Conservation (phyloP, 2,797 vertebrate genomes). For the Spondyliosoma cantharus region DNA sequence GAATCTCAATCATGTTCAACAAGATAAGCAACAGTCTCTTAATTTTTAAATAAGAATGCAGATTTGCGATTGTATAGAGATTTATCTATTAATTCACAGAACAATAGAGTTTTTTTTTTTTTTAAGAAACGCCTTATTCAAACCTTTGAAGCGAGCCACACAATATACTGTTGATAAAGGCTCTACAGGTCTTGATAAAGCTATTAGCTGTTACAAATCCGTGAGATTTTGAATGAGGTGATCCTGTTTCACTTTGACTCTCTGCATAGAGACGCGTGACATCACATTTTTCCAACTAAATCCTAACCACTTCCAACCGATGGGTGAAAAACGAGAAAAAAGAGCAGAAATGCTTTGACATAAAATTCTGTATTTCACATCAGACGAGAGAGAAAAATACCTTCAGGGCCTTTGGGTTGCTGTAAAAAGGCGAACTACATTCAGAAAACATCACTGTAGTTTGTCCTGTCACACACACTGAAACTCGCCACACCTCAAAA, state of each 20-base stretch:
- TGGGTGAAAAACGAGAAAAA: not conserved
- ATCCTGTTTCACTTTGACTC: not conserved
- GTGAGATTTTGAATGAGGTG: not conserved
- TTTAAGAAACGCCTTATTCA: not conserved
- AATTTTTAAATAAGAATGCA: too few species aligned
- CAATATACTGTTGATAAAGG: not conserved
- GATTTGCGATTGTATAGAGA: too few species aligned
- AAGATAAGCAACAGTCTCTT: too few species aligned
- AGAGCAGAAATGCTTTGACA: not conserved
- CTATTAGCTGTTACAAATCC: not conserved
- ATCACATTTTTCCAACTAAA: not conserved
- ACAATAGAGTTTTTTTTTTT: too few species aligned
- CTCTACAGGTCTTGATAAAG: not conserved
- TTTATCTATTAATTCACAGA: too few species aligned
- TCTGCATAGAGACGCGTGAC: too few species aligned
- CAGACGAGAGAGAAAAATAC: not conserved
- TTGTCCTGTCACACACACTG: not conserved
- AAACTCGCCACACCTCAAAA: slow-evolving; percentile 22
- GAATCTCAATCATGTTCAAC: too few species aligned
- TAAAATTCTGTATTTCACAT: not conserved
- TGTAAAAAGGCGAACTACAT: not conserved
- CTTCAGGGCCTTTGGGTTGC: not conserved
- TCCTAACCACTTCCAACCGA: not conserved
- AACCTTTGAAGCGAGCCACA: not conserved
- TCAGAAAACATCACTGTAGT: not conserved